Conservation (phyloP, 2,797 vertebrate species). For the Phoxinus dragarum region DNA sequence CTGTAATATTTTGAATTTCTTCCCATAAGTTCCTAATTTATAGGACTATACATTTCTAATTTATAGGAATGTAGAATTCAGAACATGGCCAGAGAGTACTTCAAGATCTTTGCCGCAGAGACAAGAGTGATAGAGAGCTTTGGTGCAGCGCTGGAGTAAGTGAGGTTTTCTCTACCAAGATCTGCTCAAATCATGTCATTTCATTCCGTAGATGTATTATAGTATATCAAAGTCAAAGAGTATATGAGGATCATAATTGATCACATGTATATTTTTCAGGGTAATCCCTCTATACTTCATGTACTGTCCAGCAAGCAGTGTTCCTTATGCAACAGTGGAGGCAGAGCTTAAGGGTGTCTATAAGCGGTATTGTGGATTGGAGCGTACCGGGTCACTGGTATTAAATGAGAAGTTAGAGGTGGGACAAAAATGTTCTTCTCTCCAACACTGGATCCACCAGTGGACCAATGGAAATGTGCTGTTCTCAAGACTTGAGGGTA, state of each 20-base stretch:
- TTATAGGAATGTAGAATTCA: slow-evolving; percentile 91
- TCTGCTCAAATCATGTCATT: not conserved
- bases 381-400: slow-evolving; percentile 72
- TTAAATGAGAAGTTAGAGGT: slow-evolving; percentile 74
- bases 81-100: slow-evolving; percentile 94
- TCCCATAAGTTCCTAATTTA: not conserved
- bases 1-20: not conserved
- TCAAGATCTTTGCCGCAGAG: slow-evolving; percentile 94
- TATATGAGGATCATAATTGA: not conserved
- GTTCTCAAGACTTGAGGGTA: slow-evolving; percentile 90
- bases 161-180: slow-evolving; percentile 51
- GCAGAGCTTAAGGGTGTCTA: slow-evolving; percentile 83
- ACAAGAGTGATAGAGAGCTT: slow-evolving; percentile 83
- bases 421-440: slow-evolving; percentile 87
- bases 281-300: slow-evolving; percentile 90
- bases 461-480: slow-evolving; percentile 95
- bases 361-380: slow-evolving; percentile 79
- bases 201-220: not conserved
- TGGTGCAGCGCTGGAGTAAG: slow-evolving; percentile 89
- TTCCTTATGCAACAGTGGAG: slow-evolving; percentile 91
- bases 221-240: not conserved
- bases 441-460: slow-evolving; percentile 96
- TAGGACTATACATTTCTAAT: not conserved
- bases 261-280: slow-evolving; percentile 69
- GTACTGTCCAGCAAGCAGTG: slow-evolving; percentile 89